These are phyloP conservation scores for Melanerpes formicivorus DNA, from an alignment of 2,113 vertebrate genomes.

Conservation along the genomic window DNA sequence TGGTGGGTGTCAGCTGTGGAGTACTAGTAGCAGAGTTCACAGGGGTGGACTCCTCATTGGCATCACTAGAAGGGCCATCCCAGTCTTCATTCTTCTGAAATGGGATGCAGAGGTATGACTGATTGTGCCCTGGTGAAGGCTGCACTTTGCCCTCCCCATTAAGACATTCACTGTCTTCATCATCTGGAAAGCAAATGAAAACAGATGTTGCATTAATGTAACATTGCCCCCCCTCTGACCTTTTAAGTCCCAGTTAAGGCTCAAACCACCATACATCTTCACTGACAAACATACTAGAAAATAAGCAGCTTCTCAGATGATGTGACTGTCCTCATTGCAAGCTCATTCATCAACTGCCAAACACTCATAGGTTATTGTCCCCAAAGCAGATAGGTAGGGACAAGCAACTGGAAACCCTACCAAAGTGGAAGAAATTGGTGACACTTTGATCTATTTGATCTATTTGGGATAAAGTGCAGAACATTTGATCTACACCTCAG, in stretches of 20 bases:
- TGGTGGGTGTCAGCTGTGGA: constrained; percentile 85
- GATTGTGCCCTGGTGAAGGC: constrained; percentile 78
- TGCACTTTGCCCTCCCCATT: constrained; percentile 72
- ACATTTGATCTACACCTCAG: background rate
- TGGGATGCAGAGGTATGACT: constrained; percentile 95
- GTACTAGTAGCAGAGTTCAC: constrained; percentile 83
- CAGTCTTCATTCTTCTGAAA: constrained; percentile 85
- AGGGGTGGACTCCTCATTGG: constrained; percentile 82
- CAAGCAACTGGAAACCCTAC: background rate
- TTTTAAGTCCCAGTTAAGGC: no score
- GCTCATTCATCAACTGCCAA: background rate
- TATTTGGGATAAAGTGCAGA: background rate
- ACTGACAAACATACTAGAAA: background rate
- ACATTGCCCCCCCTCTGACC: background rate
- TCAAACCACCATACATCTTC: background rate
- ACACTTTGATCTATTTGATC: background rate
- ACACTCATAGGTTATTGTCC: background rate
- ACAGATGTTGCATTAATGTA: background rate
- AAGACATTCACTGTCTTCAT: constrained; percentile 86
- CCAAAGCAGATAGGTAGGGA: background rate
- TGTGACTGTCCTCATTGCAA: background rate
- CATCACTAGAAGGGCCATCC: constrained; percentile 80
- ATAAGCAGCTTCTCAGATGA: background rate
- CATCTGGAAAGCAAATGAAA: constrained; percentile 78
- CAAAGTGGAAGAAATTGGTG: background rate